A percentile compares a stretch with the other conserved stretches of the same genome.
These are phyloP conservation scores for Nymphalis polychloros DNA, from an alignment of 2,888 invertebrate species.

Conservation along the genomic window DNA sequence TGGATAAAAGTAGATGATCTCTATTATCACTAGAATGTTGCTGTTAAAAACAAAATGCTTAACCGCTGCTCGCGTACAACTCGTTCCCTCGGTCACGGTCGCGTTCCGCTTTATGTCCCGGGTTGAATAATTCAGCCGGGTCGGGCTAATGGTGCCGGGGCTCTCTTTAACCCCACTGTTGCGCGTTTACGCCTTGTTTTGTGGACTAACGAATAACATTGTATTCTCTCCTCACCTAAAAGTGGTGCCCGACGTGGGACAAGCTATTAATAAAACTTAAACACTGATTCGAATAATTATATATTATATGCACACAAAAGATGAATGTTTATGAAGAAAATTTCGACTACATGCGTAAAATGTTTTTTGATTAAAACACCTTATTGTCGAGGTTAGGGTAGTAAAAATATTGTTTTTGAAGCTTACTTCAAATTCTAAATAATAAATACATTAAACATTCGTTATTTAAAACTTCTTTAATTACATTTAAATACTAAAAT, in stretches of 20 bases:
- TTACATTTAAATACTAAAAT: no score
- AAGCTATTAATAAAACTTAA: background rate
- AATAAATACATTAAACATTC: no score
- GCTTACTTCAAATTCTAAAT: no score
- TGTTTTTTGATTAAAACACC: no score
- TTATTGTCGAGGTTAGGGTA: no score
- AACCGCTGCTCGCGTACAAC: conserved; percentile 4
- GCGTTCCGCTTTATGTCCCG: conserved; percentile 36
- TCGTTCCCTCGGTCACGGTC: conserved; percentile 13
- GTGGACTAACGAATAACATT: conserved; percentile 9
- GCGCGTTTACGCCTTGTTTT: conserved; percentile 15
- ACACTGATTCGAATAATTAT: background rate
- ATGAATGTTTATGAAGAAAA: background rate
- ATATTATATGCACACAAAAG: background rate
- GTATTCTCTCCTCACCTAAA: conserved; percentile 3
- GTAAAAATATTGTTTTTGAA: no score
- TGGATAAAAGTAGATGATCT: no score
- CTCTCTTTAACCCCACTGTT: conserved; percentile 25
- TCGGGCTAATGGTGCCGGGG: conserved; percentile 37
- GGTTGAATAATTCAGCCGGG: conserved; percentile 42
- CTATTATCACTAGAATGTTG: no score
- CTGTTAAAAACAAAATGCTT: background rate
- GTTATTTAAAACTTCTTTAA: no score
- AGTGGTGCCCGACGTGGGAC: conserved; percentile 17
- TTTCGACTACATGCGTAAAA: no score